phyloP scores from a whole-genome alignment of 2,113 vertebrate genomes.

The Tupaia tana region DNA sequence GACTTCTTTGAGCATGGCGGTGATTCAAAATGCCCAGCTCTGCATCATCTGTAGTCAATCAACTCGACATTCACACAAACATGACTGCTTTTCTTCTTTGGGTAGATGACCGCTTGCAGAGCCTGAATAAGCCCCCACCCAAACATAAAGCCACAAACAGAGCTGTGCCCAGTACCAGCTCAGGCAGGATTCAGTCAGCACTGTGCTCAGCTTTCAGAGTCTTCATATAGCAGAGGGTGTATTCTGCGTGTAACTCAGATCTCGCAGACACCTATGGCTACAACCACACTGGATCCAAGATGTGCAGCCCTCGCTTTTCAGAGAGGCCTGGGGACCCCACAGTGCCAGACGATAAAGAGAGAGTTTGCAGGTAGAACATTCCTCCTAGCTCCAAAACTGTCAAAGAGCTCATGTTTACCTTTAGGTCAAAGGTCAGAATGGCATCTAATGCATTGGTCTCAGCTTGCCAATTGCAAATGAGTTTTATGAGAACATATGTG shows the following conservation, averaged over 20 bases:
- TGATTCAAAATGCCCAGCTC: not conserved
- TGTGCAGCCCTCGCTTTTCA: not conserved
- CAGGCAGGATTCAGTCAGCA: conserved; percentile 21
- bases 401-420: not conserved
- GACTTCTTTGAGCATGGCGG: not conserved
- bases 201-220: conserved; percentile 52
- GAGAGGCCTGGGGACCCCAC: not conserved
- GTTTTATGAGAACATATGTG: not conserved
- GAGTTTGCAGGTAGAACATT: not conserved
- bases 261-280: not conserved
- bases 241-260: not conserved
- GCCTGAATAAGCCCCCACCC: not conserved
- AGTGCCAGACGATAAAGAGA: not conserved
- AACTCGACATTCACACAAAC: not conserved
- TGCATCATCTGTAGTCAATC: conserved; percentile 51
- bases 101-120: conserved; percentile 7
- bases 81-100: conserved; percentile 39
- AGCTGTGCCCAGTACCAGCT: not conserved
- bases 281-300: conserved; percentile 19
- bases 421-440: conserved; percentile 14
- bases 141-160: conserved; percentile 47
- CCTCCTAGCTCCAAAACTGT: not conserved
- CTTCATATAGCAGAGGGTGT: conserved; percentile 34
- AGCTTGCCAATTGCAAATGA: not conserved
- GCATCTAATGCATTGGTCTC: not conserved